Base-by-base conservation (phyloP, 2,888 invertebrate genomes). In the Athalia rosae region DNA sequence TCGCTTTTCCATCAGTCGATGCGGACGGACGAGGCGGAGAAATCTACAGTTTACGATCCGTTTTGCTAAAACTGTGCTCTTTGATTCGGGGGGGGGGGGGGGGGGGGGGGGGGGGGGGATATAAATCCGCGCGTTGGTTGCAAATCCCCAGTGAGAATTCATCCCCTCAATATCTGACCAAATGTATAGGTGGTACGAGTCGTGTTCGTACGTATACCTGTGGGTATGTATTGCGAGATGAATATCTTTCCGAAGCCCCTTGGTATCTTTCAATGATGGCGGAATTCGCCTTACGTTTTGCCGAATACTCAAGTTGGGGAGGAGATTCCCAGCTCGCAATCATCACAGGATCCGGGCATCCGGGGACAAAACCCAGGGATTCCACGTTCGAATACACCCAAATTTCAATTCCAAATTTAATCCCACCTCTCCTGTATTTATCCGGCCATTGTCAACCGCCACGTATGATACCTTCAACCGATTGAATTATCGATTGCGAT, bases 101-200 rank as follows among this genome's bases (percentile, higher is more conserved):
- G n/a, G n/a, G n/a, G n/a, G n/a, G n/a, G n/a, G n/a, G n/a, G n/a
- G n/a, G n/a, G n/a, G n/a, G n/a, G n/a, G n/a, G n/a, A n/a, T n/a
- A 13, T 50, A 50, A 50, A 50, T 80, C 81, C 79, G 82, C 66
- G 13, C 58, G 81, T 80, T 79, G 81, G 73, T 80, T 84, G 79
- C 80, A 81, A 78, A 81, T 79, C 79, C 81, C 77, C 81, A 83
- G 82, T 80, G 81, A 82, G 80, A 78, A 79, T 80, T 79, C 6
- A 9, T 53, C n/a, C n/a, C 53, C 53, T 53, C 53, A 53, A 53
- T 53, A 53, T n/a, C 6, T 53, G 11, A n/a, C 11, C 9, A 53
- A 6, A 53, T 53, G 53, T 28, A 28, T 28, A 28, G 28, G 28
- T 28, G 28, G 28, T 28, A 28, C 28, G 28, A 28, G 2, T 28